Evolutionary conservation across 2,113 vertebrate species (phyloP), one percentile per base, ranked within the genome.

Genomic region (Caracal caracal): DNA sequence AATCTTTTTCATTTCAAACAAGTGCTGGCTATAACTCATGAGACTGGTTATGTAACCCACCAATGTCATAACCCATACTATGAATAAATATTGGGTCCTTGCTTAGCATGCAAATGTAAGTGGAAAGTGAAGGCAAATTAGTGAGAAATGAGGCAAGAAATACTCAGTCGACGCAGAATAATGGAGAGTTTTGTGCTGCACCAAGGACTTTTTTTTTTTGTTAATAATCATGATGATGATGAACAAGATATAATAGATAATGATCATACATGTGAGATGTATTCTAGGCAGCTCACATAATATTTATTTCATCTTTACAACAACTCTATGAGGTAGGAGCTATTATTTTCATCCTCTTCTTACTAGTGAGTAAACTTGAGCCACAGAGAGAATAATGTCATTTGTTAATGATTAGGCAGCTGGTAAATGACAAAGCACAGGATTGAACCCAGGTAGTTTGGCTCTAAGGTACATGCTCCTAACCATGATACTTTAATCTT

Each of bases 231-330:
- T 85, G 30, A 13, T 83, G 16, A 35, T 65, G 30, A 68, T 47
- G 30, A 76, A 63, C 12, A 73, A 16, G 35, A 30, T 40, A 15
- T 70, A 33, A 81, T 86, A 75, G 73, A 19, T 63, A 37, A 20
- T 73, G 22, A 65, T 80, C 24, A 15, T 51, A 20, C 65, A 24
- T 43, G 8, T 73, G 37, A 93, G 35, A 35, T 30, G 9, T 85
- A 10, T 83, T 84, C 19, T 92, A 56, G n/a, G 30, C 43, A 84
- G 24, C 22, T 75, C 33, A 35, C 5, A n/a, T 78, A 7, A 7
- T 65, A 70, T 49, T 51, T 90, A 15, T 5, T 89, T 96, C 63
- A 70, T 97, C 53, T 51, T 93, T 94, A 76, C 75, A 20, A 2
- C 61, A 37, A 68, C 4, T 0, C 7, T 95, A 33, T 81, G 47